A percentile compares a stretch with the other conserved stretches of the same genome.
These are phyloP conservation scores for Amphiprion ocellaris DNA, from an alignment of 2,113 vertebrate genomes.

Conservation along the genomic window DNA sequence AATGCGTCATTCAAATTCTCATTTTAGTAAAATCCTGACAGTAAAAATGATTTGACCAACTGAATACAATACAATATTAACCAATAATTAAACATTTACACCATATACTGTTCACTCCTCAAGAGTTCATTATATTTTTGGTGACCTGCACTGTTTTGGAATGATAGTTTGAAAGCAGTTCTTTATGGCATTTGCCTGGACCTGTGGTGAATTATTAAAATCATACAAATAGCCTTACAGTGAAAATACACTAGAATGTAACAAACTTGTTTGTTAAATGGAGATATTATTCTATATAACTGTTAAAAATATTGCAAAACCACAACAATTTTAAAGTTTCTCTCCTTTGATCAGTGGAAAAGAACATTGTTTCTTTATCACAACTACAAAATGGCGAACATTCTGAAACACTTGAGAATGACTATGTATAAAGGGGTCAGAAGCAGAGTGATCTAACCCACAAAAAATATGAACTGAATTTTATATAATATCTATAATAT, in stretches of 20 bases:
- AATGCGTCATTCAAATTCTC: not conserved
- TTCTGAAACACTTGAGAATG: too few species aligned
- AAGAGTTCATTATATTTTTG: not conserved
- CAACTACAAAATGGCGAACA: too few species aligned
- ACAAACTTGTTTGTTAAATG: not conserved
- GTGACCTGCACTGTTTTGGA: not conserved
- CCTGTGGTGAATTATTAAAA: not conserved
- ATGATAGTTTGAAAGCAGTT: not conserved
- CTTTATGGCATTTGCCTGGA: not conserved
- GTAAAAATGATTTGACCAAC: not conserved
- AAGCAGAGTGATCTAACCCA: too few species aligned
- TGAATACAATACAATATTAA: not conserved
- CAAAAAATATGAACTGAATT: too few species aligned
- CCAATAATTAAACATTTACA: not conserved
- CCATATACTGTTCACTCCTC: too few species aligned
- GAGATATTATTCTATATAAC: too few species aligned
- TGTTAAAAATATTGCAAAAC: too few species aligned
- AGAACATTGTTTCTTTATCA: too few species aligned
- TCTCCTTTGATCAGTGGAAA: not conserved
- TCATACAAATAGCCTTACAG: not conserved
- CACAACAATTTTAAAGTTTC: too few species aligned
- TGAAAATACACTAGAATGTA: too few species aligned
- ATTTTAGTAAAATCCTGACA: not conserved
- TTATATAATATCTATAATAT: too few species aligned
- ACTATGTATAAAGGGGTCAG: too few species aligned